Conservation (phyloP, 2,888 invertebrate genomes). For the Xestia c-nigrum region DNA sequence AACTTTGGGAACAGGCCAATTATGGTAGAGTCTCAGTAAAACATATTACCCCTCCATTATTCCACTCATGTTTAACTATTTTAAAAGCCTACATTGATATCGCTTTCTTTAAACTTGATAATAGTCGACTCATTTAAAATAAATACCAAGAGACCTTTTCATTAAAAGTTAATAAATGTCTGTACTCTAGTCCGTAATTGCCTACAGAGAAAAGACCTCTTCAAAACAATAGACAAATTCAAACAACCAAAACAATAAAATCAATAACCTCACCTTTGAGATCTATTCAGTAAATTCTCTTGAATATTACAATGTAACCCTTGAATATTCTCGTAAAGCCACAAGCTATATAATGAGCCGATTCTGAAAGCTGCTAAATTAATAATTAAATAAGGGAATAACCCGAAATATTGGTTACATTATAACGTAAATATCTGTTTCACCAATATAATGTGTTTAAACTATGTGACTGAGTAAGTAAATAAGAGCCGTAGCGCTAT, state of each 20-base stretch:
- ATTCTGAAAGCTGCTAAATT: not conserved
- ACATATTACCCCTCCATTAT: not conserved
- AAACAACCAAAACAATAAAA: conserved; percentile 20
- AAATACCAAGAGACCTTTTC: not conserved
- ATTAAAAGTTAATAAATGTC: not conserved
- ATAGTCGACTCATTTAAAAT: not conserved
- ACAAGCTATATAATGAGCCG: not conserved
- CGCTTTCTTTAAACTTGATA: not conserved
- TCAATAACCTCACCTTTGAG: conserved; percentile 15
- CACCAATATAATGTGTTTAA: conserved; percentile 21
- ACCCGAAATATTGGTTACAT: conserved; percentile 10
- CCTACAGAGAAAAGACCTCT: not conserved
- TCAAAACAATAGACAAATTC: not conserved
- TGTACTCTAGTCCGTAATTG: not conserved
- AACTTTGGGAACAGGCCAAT: not conserved
- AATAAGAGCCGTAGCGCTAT: not conserved
- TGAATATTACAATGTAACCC: conserved; percentile 7
- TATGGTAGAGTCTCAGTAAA: not conserved
- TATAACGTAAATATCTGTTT: conserved; percentile 20
- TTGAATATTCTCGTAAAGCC: conserved; percentile 28
- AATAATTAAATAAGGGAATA: conserved; percentile 18
- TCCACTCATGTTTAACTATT: not conserved
- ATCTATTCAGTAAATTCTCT: not conserved
- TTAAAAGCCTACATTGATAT: not conserved
- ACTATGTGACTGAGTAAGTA: conserved; percentile 33